Conservation (phyloP, 2,797 vertebrate genomes). For the Geotrypetes seraphini region DNA sequence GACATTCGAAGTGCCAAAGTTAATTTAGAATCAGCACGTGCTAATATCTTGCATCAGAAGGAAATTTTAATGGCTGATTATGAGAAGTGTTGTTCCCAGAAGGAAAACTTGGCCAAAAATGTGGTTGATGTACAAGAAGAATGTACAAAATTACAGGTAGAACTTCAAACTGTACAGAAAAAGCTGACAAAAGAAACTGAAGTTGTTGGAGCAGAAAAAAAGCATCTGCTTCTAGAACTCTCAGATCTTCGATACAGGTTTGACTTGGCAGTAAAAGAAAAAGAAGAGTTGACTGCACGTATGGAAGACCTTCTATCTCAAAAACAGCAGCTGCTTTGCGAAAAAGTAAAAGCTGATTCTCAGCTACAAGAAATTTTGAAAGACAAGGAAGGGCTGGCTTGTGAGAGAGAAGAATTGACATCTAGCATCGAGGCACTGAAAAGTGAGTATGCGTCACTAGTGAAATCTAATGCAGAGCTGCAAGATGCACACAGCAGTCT, state of each 20-base stretch:
- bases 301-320: slow-evolving; percentile 45
- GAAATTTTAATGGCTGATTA: slow-evolving; percentile 47
- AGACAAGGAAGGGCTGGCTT: slow-evolving; percentile 42
- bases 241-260: slow-evolving; percentile 34
- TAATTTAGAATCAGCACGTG: slow-evolving; percentile 39
- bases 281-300: slow-evolving; percentile 33
- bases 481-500: slow-evolving; percentile 40
- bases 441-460: slow-evolving; percentile 38
- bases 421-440: slow-evolving; percentile 51
- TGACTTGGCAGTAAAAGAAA: slow-evolving; percentile 46
- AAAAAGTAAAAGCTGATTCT: slow-evolving; percentile 48
- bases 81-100: slow-evolving; percentile 43
- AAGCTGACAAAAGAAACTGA: slow-evolving; percentile 49
- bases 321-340: slow-evolving; percentile 40
- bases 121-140: slow-evolving; percentile 49
- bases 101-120: slow-evolving; percentile 47
- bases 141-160: slow-evolving; percentile 41
- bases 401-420: slow-evolving; percentile 44
- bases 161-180: slow-evolving; percentile 35
- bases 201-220: slow-evolving; percentile 40
- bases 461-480: slow-evolving; percentile 49
- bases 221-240: slow-evolving; percentile 35
- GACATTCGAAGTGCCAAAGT: slow-evolving; percentile 45
- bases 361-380: slow-evolving; percentile 38
- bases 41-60: slow-evolving; percentile 38